Evolutionary conservation across 2,888 invertebrate genomes (phyloP), one percentile per base, ranked within the genome.

Genomic region (Melanargia galathea): DNA sequence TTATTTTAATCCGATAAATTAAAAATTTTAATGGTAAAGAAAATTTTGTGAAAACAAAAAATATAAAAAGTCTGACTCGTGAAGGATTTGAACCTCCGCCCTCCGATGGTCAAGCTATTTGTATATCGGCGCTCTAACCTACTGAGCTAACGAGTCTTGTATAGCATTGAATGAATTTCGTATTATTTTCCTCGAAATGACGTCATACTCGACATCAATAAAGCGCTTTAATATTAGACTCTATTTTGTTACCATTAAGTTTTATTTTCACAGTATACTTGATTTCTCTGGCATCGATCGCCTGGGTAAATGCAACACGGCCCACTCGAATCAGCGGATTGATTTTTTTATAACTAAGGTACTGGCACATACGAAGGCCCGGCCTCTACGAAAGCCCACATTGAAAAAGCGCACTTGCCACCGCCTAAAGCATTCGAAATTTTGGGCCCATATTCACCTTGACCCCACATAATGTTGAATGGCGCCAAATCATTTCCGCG

Each of bases 71-170:
- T 16, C 16, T 70, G 74, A 72, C 73, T 74, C 75, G 75, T 77
- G 75, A 75, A 76, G 74, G 77, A 77, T 75, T 76, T 73, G 75
- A 75, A 74, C 73, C 75, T 74, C 70, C 73, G 74, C 65, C 73
- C 73, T 75, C 75, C 75, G 76, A 72, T 74, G 73, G 35, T 71
- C 75, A 74, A 75, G 70, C 0, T 0, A 24, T 54, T 60, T 33
- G 59, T 68, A 74, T 74, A 74, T 73, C 75, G 76, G 73, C 59
- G 75, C 75, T 74, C 75, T 77, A 62, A 75, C 76, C 75, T 72
- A 75, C 77, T 77, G 73, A 78, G 75, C 73, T 75, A 74, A 76
- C 73, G 73, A 76, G 73, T 68, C 73, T 54, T 64, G 8, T 5
- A 3, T 1, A 24, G 6, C 7, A 2, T 0, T 0, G 1, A 2